Percentiles rank a stretch among this genome's conserved stretches.
These are phyloP conservation scores for Poeciliopsis paucimaculata DNA, from an alignment of 2,797 vertebrate species.

Conservation along the genomic window DNA sequence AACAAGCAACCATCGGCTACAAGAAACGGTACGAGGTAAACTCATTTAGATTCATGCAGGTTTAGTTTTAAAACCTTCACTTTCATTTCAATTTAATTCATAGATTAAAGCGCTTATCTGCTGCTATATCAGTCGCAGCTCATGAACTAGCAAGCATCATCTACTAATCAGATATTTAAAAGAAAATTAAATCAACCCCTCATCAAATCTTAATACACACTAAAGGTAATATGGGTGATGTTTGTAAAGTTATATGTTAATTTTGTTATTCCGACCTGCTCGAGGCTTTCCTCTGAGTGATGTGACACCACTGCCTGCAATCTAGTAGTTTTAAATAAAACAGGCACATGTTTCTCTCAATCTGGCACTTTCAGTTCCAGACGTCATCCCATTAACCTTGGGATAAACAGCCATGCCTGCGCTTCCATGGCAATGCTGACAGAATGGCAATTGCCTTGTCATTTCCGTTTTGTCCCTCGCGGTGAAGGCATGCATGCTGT, in stretches of 20 bases:
- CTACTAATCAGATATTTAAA: conserved; percentile 1
- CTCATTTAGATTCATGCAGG: conserved; percentile 6
- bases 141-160: conserved; percentile 2
- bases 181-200: conserved; percentile 12
- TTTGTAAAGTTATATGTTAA: conserved; percentile 15
- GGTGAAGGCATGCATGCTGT: conserved; percentile 73
- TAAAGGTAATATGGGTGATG: conserved; percentile 6
- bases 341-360: conserved; percentile 81
- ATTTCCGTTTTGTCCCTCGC: conserved; percentile 82
- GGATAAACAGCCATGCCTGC: conserved; percentile 80
- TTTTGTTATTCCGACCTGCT: conserved; percentile 49
- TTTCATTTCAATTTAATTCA: conserved; percentile 6
- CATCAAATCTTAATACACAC: conserved; percentile 16
- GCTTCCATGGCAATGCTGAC: conserved; percentile 82
- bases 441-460: conserved; percentile 84
- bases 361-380: conserved; percentile 80
- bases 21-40: conserved; percentile 9
- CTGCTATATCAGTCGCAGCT: not conserved
- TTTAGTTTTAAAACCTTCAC: conserved; percentile 14
- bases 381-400: conserved; percentile 85
- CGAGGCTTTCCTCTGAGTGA: conserved; percentile 47
- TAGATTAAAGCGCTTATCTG: not conserved
- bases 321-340: conserved; percentile 78
- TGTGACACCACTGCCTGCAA: conserved; percentile 63
- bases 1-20: not conserved